These are phyloP conservation scores for Muntiacus reevesi DNA, from an alignment of 2,113 vertebrate species.

Conservation along the genomic window DNA sequence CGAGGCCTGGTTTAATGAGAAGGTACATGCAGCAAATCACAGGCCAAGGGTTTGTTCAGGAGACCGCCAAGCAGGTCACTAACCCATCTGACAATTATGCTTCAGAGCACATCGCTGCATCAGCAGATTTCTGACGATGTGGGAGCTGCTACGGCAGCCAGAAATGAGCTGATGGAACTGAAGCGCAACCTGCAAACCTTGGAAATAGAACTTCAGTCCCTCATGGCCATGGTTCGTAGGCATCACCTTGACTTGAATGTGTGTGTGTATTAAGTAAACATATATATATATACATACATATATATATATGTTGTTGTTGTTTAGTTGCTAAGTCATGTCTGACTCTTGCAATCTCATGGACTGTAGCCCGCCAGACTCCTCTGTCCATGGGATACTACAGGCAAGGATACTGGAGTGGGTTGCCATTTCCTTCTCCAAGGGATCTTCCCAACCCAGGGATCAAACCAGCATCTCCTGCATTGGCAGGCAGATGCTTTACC, in stretches of 20 bases:
- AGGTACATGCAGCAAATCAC: constrained; percentile 1
- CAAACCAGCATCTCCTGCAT: background rate
- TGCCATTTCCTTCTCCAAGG: background rate
- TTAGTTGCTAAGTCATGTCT: background rate
- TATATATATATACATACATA: background rate
- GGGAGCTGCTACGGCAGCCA: constrained; percentile 67
- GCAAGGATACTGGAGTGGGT: background rate
- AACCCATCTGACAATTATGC: background rate
- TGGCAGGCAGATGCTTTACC: background rate
- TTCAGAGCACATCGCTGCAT: constrained; percentile 67
- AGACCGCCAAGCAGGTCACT: accelerated
- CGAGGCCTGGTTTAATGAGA: constrained; percentile 84
- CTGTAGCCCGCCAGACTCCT: background rate
- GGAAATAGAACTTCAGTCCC: constrained; percentile 80
- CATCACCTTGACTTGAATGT: background rate
- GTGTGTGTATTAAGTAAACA: background rate
- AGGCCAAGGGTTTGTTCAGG: accelerated
- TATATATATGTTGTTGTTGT: background rate
- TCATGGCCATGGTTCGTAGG: constrained; percentile 75
- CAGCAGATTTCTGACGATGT: constrained; percentile 57
- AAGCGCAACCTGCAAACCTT: constrained; percentile 80
- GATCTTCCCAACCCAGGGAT: background rate
- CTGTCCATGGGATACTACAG: background rate
- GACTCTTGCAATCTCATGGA: background rate
- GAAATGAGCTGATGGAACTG: constrained; percentile 73